These are phyloP conservation scores for Tridacna crocea DNA, from an alignment of 2,888 invertebrate species.

Conservation along the genomic window DNA sequence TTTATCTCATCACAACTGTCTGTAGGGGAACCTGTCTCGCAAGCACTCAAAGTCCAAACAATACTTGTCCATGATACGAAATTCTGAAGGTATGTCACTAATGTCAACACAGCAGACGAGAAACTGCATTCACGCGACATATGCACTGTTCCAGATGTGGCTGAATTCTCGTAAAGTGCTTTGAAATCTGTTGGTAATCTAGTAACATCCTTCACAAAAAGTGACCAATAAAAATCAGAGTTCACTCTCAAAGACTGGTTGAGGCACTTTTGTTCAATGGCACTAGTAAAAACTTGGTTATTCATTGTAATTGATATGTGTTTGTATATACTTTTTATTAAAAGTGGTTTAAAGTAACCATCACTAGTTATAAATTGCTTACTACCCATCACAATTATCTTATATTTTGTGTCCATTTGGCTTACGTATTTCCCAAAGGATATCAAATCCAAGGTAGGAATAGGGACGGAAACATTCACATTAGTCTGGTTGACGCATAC, in stretches of 20 bases:
- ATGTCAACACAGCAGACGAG: neutral
- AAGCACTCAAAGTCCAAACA: conserved; percentile 28
- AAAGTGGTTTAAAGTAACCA: neutral
- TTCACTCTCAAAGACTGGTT: neutral
- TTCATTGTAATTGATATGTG: neutral
- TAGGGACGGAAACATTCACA: no score
- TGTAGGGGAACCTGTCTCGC: neutral
- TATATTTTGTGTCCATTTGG: conserved; percentile 1
- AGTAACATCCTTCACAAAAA: neutral
- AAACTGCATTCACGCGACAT: conserved; percentile 7
- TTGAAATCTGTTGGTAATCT: neutral
- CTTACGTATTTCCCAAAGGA: conserved; percentile 25
- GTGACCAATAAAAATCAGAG: neutral
- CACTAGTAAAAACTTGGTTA: neutral
- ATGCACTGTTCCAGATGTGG: neutral
- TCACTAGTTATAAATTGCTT: neutral
- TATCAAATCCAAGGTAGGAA: neutral
- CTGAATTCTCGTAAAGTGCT: neutral
- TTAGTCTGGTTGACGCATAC: neutral
- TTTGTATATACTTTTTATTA: conserved; percentile 7
- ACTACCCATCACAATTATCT: conserved; percentile 9
- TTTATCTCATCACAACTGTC: conserved; percentile 13
- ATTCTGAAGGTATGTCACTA: conserved; percentile 14
- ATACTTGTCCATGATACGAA: conserved; percentile 18
- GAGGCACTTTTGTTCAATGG: neutral